Percentiles rank a stretch among this genome's conserved stretches.
Conservation (phyloP, 1,140 invertebrate species). For the Melanaphis sacchari region DNA sequence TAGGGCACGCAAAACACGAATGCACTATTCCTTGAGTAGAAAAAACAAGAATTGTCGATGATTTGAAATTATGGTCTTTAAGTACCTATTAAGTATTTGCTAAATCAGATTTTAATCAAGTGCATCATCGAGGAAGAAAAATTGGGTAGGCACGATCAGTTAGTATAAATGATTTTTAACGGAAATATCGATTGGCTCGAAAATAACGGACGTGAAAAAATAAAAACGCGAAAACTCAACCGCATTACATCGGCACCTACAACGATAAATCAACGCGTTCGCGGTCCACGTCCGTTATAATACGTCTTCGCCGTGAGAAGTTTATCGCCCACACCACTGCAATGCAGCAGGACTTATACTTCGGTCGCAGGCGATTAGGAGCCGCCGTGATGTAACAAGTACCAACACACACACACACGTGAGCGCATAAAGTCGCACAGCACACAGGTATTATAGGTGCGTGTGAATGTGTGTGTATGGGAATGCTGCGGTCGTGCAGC, state of each 20-base stretch:
- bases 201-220: background rate
- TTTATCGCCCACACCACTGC: background rate
- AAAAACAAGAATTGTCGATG: too few species aligned
- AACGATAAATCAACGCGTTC: background rate
- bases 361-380: background rate
- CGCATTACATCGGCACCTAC: background rate
- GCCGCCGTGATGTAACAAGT: background rate
- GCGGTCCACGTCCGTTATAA: background rate
- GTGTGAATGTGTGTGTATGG: background rate
- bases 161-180: background rate
- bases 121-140: too few species aligned
- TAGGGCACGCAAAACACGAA: too few species aligned
- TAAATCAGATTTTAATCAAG: too few species aligned
- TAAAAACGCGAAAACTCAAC: background rate
- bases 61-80: too few species aligned
- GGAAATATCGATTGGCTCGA: background rate
- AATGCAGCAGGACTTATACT: background rate
- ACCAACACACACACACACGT: background rate
- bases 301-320: conserved; percentile 25
- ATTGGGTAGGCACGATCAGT: too few species aligned
- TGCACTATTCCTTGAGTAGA: too few species aligned
- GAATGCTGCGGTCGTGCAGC: conserved; percentile 15
- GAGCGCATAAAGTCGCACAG: background rate
- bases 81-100: too few species aligned
- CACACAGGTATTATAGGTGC: background rate